Conservation (phyloP, 2,113 vertebrate genomes). For the Gasterosteus aculeatus region DNA sequence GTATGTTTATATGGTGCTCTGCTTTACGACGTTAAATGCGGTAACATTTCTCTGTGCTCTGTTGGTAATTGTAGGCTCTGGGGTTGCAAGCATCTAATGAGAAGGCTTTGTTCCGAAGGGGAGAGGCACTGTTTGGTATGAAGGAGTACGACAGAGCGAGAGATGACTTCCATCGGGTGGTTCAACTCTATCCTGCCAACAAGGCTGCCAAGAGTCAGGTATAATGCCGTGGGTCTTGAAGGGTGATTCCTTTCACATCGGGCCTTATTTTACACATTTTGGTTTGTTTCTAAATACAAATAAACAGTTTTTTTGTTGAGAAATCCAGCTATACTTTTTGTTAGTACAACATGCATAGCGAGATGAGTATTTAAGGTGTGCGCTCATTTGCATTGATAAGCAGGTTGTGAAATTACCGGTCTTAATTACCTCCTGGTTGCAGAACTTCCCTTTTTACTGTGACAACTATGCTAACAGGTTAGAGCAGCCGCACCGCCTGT, state of each 20-base stretch:
- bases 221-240: neutral
- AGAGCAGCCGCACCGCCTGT: neutral
- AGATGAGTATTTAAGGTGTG: neutral
- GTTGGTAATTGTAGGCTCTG: slow-evolving; percentile 82
- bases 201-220: slow-evolving; percentile 93
- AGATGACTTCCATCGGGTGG: slow-evolving; percentile 90
- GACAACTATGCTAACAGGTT: neutral
- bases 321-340: no score
- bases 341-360: no score
- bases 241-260: neutral
- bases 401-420: neutral
- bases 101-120: slow-evolving; percentile 95
- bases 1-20: neutral
- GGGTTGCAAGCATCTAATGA: slow-evolving; percentile 89
- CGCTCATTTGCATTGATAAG: neutral
- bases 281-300: no score
- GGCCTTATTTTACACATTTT: neutral
- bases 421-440: neutral
- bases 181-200: slow-evolving; percentile 93
- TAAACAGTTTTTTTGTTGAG: no score
- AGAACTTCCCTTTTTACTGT: neutral
- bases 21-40: neutral
- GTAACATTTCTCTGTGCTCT: neutral
- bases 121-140: slow-evolving; percentile 89
- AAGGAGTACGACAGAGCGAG: slow-evolving; percentile 92